Evolutionary conservation across 2,797 vertebrate species (phyloP).

Genomic region (Macropus fuliginosus): DNA sequence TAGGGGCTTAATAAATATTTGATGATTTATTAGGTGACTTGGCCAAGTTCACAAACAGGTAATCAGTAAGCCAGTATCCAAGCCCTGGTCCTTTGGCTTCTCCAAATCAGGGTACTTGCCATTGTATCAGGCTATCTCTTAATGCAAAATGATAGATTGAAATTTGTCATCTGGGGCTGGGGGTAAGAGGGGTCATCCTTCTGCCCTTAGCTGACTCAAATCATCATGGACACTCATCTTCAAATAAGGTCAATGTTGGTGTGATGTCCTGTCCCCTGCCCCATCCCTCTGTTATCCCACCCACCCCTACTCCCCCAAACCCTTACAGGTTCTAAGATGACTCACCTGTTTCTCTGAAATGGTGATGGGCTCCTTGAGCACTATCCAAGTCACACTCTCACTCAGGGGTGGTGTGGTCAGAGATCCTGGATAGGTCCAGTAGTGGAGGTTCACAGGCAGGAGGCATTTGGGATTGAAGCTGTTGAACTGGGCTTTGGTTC

Average conservation of each 20-base stretch:
- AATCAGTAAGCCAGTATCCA: not conserved
- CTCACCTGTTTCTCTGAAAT: conserved; percentile 96
- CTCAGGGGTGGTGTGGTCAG: conserved; percentile 95
- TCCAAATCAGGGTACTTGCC: too few species aligned
- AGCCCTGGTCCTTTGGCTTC: not conserved
- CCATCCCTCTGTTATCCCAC: not conserved
- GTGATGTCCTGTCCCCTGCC: not conserved
- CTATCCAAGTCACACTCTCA: conserved; percentile 96
- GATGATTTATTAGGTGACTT: not conserved
- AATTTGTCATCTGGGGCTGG: not conserved
- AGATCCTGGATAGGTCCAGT: conserved; percentile 97
- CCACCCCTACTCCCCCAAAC: fast-evolving
- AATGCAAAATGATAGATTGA: not conserved
- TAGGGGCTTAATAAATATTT: not conserved
- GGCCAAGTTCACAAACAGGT: not conserved
- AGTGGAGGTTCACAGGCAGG: conserved; percentile 92
- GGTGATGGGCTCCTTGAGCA: conserved; percentile 92
- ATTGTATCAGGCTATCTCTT: not conserved
- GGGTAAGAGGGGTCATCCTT: too few species aligned
- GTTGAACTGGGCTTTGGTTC: conserved; percentile 91
- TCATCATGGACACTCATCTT: too few species aligned
- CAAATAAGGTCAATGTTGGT: not conserved
- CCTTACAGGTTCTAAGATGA: not conserved
- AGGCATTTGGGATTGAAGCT: conserved; percentile 95
- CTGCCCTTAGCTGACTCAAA: too few species aligned